Evolutionary conservation across 92 coral and sea anemone genomes (phyloP).

Genomic region (Epizoanthus fatuus): DNA sequence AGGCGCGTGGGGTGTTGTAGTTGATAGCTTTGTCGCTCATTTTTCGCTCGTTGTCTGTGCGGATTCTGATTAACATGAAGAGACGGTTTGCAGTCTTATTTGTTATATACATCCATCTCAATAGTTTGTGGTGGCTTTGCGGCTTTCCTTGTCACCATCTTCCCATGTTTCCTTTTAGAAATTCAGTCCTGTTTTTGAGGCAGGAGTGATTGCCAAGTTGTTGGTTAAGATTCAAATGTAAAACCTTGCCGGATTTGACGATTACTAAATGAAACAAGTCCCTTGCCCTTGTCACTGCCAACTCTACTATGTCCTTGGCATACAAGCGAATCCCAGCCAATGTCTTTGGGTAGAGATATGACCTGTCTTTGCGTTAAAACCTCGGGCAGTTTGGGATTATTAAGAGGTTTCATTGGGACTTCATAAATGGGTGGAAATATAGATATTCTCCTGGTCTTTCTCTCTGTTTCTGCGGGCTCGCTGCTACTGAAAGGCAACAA

Average conservation of each 20-base stretch:
- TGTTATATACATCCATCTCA: too few species aligned
- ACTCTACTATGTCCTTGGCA: background rate
- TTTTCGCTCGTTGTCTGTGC: too few species aligned
- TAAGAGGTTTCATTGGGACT: background rate
- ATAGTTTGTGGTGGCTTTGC: too few species aligned
- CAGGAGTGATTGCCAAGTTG: background rate
- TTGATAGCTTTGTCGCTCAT: too few species aligned
- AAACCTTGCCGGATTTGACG: background rate
- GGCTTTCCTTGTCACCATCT: background rate
- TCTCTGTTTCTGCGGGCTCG: background rate
- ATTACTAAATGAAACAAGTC: background rate
- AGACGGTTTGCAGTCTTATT: too few species aligned
- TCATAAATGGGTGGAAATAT: slow-evolving; percentile 9
- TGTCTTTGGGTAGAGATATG: background rate
- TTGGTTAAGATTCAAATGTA: background rate
- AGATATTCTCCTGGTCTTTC: background rate
- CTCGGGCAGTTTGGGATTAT: background rate
- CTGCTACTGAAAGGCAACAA: slow-evolving; percentile 20
- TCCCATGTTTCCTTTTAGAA: background rate
- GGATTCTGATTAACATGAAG: too few species aligned
- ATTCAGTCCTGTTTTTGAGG: background rate
- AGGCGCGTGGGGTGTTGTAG: too few species aligned
- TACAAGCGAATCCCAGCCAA: background rate
- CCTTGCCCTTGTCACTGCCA: background rate
- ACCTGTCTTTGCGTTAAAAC: background rate